Evolutionary conservation across 2,888 invertebrate species (phyloP), one percentile per base, ranked within the genome.

Genomic region (Oasisia sp.): DNA sequence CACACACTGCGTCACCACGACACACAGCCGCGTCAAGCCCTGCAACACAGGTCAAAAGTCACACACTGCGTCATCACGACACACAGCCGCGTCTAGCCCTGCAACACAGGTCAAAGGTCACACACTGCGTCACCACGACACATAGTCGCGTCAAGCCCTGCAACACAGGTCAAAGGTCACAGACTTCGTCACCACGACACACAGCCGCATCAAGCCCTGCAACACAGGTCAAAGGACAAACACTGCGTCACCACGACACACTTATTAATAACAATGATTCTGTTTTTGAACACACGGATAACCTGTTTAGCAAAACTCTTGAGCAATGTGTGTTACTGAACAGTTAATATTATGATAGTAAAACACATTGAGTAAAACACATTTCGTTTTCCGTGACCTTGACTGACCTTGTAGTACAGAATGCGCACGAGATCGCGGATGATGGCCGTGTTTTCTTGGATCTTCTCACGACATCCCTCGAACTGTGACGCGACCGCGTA

Each of bases 401-500:
- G 8, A 50, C 94, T 94, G 96, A 98, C 98, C 97, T 98, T 98
- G 95, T 98, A 98, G 96, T 98, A 98, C 12, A 99, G 97, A 93
- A 98, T 98, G 93, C 98, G 97, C 95, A 98, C 98, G 14, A 99
- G 97, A 96, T 99, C 99, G 91, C 97, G 97, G 93, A 99, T 97
- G 58, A 99, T 97, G 95, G 98, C 97, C n/a, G 98, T 98, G 97
- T 99, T 97, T 95, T 98, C 98, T 92, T 96, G 96, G 5, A 98
- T 98, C 95, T 99, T 98, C 94, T 98, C 98, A 94, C 99, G 97
- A 96, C 99, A 99, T 90, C 97, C 98, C 94, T 98, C 97, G 97
- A 99, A 99, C 94, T 98, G 97, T 58, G 99, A 98, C 4, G 99
- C 99, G 5, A 99, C 99, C n/a, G 98, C 98, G 96, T 98, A 98